Evolutionary conservation across 2,113 vertebrate genomes (phyloP).

Genomic region (Nesoenas mayeri): DNA sequence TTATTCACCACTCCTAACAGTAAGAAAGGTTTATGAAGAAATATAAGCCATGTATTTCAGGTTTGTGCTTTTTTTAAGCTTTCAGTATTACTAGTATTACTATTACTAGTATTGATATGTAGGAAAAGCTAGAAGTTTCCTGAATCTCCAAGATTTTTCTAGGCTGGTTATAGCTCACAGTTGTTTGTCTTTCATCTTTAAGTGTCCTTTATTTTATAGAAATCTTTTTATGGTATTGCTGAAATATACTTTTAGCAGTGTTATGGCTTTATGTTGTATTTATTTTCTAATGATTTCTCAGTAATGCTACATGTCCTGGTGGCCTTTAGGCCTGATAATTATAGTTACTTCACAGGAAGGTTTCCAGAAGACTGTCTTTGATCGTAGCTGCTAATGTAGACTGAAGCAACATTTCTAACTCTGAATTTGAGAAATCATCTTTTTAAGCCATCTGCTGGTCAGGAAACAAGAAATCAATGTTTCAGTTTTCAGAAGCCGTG

Average conservation of each 20-base stretch:
- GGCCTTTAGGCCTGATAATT: neutral
- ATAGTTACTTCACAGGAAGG: neutral
- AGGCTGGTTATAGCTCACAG: neutral
- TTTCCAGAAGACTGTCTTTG: neutral
- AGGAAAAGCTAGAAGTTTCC: neutral
- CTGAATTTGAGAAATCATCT: neutral
- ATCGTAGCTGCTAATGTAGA: neutral
- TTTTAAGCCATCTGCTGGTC: neutral
- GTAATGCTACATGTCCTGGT: neutral
- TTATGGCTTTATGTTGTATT: neutral
- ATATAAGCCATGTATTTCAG: neutral
- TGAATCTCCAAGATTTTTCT: neutral
- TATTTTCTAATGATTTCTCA: neutral
- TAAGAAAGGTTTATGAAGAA: neutral
- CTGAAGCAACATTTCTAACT: neutral
- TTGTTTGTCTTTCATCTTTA: neutral
- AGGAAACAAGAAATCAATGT: neutral
- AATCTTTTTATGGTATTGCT: neutral
- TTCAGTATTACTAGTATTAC: no score
- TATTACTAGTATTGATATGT: neutral
- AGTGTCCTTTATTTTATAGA: neutral
- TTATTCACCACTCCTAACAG: neutral
- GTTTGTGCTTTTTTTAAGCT: neutral
- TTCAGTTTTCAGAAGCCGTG: neutral
- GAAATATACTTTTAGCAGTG: neutral